A percentile compares a stretch with the other conserved stretches of the same genome.
phyloP scores from a whole-genome alignment of 2,113 vertebrate species.

The Mungos mungo region DNA sequence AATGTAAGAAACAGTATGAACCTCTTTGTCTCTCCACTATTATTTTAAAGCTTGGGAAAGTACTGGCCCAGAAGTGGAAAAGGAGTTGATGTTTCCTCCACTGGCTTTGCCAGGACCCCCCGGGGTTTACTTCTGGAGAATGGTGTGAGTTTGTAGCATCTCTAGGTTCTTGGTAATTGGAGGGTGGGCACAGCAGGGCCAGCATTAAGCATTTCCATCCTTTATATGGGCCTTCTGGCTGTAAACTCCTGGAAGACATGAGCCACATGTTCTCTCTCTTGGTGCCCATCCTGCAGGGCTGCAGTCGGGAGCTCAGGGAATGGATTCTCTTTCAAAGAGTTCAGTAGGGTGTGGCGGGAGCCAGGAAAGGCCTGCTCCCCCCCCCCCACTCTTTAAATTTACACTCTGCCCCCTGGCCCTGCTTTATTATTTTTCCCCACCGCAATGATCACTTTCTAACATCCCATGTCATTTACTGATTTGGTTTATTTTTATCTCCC shows the following conservation, averaged over 20 bases:
- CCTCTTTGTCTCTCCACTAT: neutral
- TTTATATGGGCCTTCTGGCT: neutral
- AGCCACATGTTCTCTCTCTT: neutral
- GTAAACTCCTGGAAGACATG: neutral
- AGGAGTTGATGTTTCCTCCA: neutral
- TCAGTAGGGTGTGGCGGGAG: neutral
- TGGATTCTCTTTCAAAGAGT: neutral
- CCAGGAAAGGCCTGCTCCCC: neutral
- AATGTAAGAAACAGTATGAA: neutral
- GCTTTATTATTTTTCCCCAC: neutral
- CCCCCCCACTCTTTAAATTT: neutral
- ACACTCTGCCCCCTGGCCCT: neutral
- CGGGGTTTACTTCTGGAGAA: neutral
- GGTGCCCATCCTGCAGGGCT: no score
- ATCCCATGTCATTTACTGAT: neutral
- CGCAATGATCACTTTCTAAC: neutral
- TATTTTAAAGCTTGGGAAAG: neutral
- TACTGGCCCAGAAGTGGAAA: neutral
- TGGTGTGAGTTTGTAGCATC: neutral
- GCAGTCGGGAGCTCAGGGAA: neutral
- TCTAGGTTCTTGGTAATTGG: neutral
- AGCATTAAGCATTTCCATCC: no score
- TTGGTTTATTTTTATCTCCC: neutral
- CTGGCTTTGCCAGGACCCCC: neutral
- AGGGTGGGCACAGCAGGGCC: neutral